Evolutionary conservation across 2,888 invertebrate genomes (phyloP).

Genomic region (Onchidella celtica): DNA sequence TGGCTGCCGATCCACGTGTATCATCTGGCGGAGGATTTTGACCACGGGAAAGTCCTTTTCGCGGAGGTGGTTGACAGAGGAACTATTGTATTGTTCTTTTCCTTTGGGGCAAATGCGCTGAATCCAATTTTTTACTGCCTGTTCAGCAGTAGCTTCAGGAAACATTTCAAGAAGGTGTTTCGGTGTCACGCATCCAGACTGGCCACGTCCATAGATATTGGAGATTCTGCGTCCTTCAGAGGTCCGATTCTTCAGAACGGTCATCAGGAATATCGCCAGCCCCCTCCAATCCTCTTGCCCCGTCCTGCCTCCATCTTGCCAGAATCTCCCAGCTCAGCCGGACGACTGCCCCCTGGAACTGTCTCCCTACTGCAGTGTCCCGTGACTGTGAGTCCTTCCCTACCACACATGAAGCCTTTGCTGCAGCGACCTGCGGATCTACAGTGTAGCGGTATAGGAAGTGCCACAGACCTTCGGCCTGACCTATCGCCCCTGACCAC

Average conservation of each 20-base stretch:
- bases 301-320: background rate
- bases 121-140: slow-evolving; percentile 57
- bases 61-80: slow-evolving; percentile 30
- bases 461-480: background rate
- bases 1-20: slow-evolving; percentile 57
- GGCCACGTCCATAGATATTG: background rate
- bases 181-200: background rate
- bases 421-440: background rate
- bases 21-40: slow-evolving; percentile 52
- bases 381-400: background rate
- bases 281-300: background rate
- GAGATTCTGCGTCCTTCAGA: background rate
- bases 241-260: background rate
- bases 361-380: background rate
- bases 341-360: too few species aligned
- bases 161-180: slow-evolving; percentile 49
- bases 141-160: slow-evolving; percentile 53
- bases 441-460: background rate
- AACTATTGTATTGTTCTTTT: slow-evolving; percentile 50
- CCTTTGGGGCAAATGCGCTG: slow-evolving; percentile 55
- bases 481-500: background rate
- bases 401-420: background rate
- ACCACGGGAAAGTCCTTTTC: slow-evolving; percentile 41
- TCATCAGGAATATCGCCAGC: background rate
- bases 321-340: background rate